Evolutionary conservation across 92 coral and sea anemone genomes (phyloP), one percentile per base, ranked within the genome.

Genomic region (Anthopleura xanthogrammica): DNA sequence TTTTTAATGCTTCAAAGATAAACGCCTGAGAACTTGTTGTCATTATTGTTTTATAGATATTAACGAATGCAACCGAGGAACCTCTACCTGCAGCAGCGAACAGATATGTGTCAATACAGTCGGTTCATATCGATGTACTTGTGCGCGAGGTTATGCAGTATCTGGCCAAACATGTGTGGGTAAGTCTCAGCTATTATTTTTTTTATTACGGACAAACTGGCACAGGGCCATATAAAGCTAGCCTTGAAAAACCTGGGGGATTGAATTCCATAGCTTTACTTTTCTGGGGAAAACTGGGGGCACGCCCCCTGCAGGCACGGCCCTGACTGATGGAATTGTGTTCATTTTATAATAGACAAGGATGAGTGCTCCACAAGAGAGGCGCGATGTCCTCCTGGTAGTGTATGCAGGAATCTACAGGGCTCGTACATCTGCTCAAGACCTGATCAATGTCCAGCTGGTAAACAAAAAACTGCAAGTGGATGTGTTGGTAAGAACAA

Each of bases 21-120:
- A n/a, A n/a, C 64, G 3, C 64, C 64, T 58, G 22, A 57, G 62
- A 1, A 20, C 70, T 62, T 20, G 5, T 12, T 62, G 12, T 20
- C 50, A 36, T 43, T 23, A 48, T 64, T 12, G 12, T 41, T 16
- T 39, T 70, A 24, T 56, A 89, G 92, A 89, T 76, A 85, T 89
- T 20, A 79, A 89, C 78, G 92, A 89, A 75, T 89, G 92, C 43
- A 78, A 82, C 11, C 77, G 86, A 7, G 72, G 81, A 0, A 78
- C 77, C 13, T 43, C 81, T 11, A 54, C 57, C 20, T 89, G 92
- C 23, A 81, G 85, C 23, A 52, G 86, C 4, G 41, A 11, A 13
- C 48, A 86, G 5, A 52, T 55, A 11, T 89, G 92, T 48, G 66
- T 62, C 41, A 89, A 89, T 42, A 68, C 88, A n/a, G 42, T 5